Evolutionary conservation across 2,888 invertebrate genomes (phyloP).

Genomic region (Pheosia gnoma): DNA sequence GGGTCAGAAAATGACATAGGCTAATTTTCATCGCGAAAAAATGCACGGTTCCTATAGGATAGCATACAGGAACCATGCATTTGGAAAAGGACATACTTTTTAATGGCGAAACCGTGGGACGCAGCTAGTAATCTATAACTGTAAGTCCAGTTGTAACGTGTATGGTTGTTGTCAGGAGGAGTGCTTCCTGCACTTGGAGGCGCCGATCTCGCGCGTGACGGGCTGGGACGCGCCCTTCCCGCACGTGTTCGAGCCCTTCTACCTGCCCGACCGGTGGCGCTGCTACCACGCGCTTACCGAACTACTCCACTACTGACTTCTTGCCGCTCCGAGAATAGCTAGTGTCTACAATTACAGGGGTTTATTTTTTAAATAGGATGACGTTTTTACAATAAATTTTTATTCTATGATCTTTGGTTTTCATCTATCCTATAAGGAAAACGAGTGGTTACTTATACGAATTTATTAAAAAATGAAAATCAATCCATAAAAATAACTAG

Average conservation of each 20-base stretch:
- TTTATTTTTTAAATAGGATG: constrained; percentile 58
- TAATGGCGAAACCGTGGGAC: too few species aligned
- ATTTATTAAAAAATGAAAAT: constrained; percentile 79
- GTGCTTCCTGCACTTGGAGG: constrained; percentile 97
- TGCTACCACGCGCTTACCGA: constrained; percentile 93
- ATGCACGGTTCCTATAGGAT: too few species aligned
- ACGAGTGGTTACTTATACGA: constrained; percentile 53
- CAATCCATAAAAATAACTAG: constrained; percentile 78
- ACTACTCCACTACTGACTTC: constrained; percentile 85
- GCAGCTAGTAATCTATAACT: too few species aligned
- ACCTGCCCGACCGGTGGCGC: constrained; percentile 97
- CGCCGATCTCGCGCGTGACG: constrained; percentile 94
- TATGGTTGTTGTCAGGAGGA: constrained; percentile 85
- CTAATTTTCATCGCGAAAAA: too few species aligned
- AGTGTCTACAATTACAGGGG: background rate
- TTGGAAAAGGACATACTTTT: too few species aligned
- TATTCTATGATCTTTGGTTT: constrained; percentile 8
- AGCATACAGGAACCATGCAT: too few species aligned
- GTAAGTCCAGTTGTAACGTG: too few species aligned
- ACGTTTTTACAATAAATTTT: constrained; percentile 13
- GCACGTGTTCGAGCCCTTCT: constrained; percentile 97
- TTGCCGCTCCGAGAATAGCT: too few species aligned
- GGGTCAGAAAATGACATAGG: too few species aligned
- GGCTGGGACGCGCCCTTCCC: constrained; percentile 99
- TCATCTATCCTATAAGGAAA: constrained; percentile 23